These are phyloP conservation scores for Eumaeus atala DNA, from an alignment of 1,140 invertebrate genomes.

Conservation along the genomic window DNA sequence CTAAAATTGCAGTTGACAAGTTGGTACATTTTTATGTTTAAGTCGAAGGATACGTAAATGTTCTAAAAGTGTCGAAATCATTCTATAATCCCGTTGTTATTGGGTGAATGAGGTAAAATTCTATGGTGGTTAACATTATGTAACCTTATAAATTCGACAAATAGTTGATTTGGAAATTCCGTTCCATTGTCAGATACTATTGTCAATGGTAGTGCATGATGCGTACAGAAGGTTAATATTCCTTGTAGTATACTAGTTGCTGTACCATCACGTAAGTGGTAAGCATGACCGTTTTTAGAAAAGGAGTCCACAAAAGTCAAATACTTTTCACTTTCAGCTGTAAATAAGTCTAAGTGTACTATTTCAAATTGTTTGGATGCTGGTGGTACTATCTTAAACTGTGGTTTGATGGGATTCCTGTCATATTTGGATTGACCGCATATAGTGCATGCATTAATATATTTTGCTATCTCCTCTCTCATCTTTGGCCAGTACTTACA, in stretches of 20 bases:
- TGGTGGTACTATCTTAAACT: slow-evolving; percentile 26
- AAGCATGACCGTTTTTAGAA: slow-evolving; percentile 26
- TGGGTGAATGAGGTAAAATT: slow-evolving; percentile 24
- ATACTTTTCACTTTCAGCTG: too few relatives aligned
- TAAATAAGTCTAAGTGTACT: slow-evolving; percentile 18
- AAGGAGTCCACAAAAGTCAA: slow-evolving; percentile 23
- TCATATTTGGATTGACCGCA: too few relatives aligned
- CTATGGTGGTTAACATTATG: slow-evolving; percentile 27
- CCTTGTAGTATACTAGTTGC: too few relatives aligned
- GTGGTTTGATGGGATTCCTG: slow-evolving; percentile 19
- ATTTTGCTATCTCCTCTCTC: slow-evolving; percentile 21
- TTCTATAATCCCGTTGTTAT: slow-evolving; percentile 28
- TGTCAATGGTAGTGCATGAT: slow-evolving; percentile 25
- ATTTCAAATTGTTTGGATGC: slow-evolving; percentile 25
- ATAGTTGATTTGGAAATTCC: slow-evolving; percentile 26
- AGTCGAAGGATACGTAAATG: slow-evolving; percentile 19
- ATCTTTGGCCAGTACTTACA: slow-evolving; percentile 30
- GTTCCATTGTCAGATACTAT: slow-evolving; percentile 26
- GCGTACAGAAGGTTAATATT: too few relatives aligned
- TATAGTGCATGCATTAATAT: slow-evolving; percentile 23
- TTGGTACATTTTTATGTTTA: slow-evolving; percentile 19
- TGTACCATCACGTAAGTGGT: too few relatives aligned
- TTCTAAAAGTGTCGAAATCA: slow-evolving; percentile 26
- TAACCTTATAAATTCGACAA: slow-evolving; percentile 23
- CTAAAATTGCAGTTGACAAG: slow-evolving; percentile 25